Evolutionary conservation across 1,140 invertebrate species (phyloP), one percentile per base, ranked within the genome.

Genomic region (Achatina immaculata): DNA sequence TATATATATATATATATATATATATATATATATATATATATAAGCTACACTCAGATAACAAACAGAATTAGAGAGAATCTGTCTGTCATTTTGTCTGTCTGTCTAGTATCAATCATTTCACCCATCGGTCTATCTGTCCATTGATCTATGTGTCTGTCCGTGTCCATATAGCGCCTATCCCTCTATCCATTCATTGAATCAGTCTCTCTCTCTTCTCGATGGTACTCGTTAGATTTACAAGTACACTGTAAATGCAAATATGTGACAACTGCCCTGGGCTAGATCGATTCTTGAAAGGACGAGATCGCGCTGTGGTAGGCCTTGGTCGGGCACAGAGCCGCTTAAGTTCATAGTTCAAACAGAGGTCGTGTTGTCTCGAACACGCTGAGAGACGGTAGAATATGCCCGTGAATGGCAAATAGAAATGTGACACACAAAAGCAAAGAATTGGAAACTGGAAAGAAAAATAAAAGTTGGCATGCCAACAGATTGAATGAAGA

Each of bases 31-130:
- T n/a, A n/a, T n/a, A n/a, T n/a, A n/a, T n/a, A n/a, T n/a, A n/a
- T n/a, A n/a, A n/a, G n/a, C n/a, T n/a, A n/a, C n/a, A n/a, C n/a
- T n/a, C n/a, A n/a, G n/a, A n/a, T n/a, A n/a, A n/a, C n/a, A n/a
- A n/a, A n/a, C n/a, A n/a, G n/a, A n/a, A n/a, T n/a, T n/a, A n/a
- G n/a, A n/a, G n/a, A n/a, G n/a, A 31, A 24, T 38, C 36, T 38
- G 24, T 72, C 34, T 72, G 24, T 38, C 69, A 34, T 36, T 72
- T 34, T 38, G 31, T 72, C 69, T 72, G 24, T 72, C 69, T 72
- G 24, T 72, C 69, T 38, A 11, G 14, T 31, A 34, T 31, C 65
- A 11, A 14, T 31, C 65, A 19, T 11, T 72, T 36, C 40, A 9
- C n/a, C 69, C 40, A 24, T 42, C 69, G 24, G 31, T 72, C 69